Conservation (phyloP, 2,797 vertebrate genomes). For the Acestrorhynchus altus region DNA sequence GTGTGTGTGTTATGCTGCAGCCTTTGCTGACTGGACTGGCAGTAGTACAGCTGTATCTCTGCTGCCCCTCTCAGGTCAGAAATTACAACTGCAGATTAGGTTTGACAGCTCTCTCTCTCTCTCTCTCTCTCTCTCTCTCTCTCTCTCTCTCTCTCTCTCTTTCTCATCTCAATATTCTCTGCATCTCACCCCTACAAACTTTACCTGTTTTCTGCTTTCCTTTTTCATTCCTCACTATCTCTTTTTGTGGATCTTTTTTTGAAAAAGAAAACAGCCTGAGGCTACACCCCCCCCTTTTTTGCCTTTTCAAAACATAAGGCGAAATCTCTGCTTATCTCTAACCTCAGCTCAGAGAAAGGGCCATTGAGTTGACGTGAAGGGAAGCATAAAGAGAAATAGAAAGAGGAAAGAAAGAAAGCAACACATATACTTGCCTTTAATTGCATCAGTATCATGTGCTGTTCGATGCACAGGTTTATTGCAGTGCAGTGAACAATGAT, state of each 20-base stretch:
- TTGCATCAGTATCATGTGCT: neutral
- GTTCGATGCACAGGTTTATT: neutral
- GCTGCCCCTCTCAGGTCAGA: constrained; percentile 76
- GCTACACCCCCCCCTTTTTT: constrained; percentile 33
- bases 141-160: constrained; percentile 46
- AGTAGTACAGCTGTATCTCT: constrained; percentile 74
- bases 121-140: constrained; percentile 33
- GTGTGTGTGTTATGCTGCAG: constrained; percentile 14
- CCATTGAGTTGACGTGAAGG: neutral
- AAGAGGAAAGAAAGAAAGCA: constrained; percentile 1
- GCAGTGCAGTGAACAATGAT: neutral
- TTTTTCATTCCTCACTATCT: constrained; percentile 34
- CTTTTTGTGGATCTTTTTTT: constrained; percentile 33
- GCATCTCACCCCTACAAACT: constrained; percentile 23
- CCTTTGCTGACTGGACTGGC: constrained; percentile 27
- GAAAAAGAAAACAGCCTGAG: constrained; percentile 23
- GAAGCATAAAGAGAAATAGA: constrained; percentile 4
- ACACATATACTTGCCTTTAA: neutral
- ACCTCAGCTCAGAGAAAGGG: constrained; percentile 1
- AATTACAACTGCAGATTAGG: constrained; percentile 61
- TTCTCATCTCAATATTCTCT: constrained; percentile 40
- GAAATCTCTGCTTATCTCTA: constrained; percentile 22
- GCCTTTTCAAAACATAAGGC: constrained; percentile 26
- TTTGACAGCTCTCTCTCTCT: constrained; percentile 28
- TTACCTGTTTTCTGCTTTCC: neutral